phyloP scores from a whole-genome alignment of 2,888 invertebrate species.

The Gryllus longicercus region DNA sequence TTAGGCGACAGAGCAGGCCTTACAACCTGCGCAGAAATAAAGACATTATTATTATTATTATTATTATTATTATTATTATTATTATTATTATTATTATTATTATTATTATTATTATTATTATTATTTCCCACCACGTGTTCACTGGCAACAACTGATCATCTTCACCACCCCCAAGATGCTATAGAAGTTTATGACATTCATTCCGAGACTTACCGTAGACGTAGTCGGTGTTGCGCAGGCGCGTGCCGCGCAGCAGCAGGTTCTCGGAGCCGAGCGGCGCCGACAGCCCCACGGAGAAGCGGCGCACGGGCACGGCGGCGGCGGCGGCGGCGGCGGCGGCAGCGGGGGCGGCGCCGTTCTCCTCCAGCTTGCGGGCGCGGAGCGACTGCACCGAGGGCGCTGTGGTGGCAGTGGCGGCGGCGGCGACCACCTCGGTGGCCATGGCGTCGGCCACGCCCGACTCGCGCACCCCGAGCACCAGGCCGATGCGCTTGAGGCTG shows the following conservation, averaged over 20 bases:
- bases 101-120: too few relatives aligned
- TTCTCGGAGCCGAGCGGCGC: slow-evolving; percentile 56
- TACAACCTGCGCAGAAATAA: too few relatives aligned
- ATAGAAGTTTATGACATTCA: too few relatives aligned
- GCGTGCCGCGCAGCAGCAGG: slow-evolving; percentile 71
- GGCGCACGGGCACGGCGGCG: not conserved
- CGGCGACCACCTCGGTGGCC: not conserved
- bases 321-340: not conserved
- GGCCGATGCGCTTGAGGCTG: not conserved
- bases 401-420: not conserved
- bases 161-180: too few relatives aligned
- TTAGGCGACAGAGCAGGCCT: too few relatives aligned
- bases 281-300: slow-evolving; percentile 21
- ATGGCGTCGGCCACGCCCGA: not conserved
- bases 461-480: not conserved
- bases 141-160: too few relatives aligned
- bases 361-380: not conserved
- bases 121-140: too few relatives aligned
- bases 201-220: slow-evolving; percentile 51
- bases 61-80: too few relatives aligned
- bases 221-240: slow-evolving; percentile 75
- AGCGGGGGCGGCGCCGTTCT: not conserved
- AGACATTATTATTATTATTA: too few relatives aligned
- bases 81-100: too few relatives aligned
- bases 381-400: not conserved